Conservation (phyloP, 2,888 invertebrate species). For the Erebia ligea region DNA sequence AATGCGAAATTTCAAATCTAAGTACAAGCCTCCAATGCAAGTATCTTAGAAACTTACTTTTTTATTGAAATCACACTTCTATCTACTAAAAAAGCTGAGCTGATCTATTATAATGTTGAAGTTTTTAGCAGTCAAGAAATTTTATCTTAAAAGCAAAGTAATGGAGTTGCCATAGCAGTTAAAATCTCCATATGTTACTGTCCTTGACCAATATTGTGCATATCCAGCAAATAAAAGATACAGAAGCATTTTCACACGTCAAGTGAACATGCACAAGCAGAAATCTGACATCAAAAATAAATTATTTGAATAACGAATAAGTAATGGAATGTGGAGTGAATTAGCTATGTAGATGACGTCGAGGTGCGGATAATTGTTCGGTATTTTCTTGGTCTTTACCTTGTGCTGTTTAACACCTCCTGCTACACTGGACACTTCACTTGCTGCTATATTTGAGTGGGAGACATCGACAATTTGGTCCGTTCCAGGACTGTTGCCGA, state of each 20-base stretch:
- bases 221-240: neutral
- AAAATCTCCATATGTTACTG: neutral
- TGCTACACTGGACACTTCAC: conserved; percentile 64
- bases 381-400: conserved; percentile 50
- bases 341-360: neutral
- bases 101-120: too few relatives aligned
- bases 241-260: neutral
- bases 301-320: conserved; percentile 2
- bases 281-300: conserved; percentile 3
- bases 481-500: conserved; percentile 63
- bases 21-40: too few relatives aligned
- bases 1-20: too few relatives aligned
- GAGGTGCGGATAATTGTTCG: neutral
- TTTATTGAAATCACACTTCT: too few relatives aligned
- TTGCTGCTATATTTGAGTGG: conserved; percentile 66
- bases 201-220: neutral
- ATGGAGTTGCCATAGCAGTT: neutral
- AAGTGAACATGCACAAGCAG: neutral
- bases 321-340: conserved; percentile 1
- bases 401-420: conserved; percentile 68
- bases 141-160: neutral
- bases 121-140: neutral
- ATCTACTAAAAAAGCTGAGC: too few relatives aligned
- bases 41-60: too few relatives aligned
- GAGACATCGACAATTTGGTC: conserved; percentile 57